Evolutionary conservation across 2,797 vertebrate species (phyloP).

Genomic region (Euphonia xanthogaster): DNA sequence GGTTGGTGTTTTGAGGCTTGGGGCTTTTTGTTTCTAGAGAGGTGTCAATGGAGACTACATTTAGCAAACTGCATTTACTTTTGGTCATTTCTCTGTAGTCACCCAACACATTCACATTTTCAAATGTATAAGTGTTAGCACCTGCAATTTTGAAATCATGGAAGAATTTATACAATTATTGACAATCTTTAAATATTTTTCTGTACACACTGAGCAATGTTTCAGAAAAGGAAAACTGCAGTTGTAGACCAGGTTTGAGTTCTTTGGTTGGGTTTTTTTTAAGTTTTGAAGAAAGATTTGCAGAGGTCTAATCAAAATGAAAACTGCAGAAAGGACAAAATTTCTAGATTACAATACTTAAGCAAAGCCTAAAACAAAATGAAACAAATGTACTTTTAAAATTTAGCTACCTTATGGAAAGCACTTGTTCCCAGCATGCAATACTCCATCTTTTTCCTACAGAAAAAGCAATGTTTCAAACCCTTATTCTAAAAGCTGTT

Average conservation of each 20-base stretch:
- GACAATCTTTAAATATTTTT: background rate
- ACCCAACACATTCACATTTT: background rate
- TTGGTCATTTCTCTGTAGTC: background rate
- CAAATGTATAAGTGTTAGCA: background rate
- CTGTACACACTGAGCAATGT: background rate
- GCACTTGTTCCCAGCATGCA: slow-evolving; percentile 71
- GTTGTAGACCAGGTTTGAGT: slow-evolving; percentile 4
- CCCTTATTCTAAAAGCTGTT: slow-evolving; percentile 62
- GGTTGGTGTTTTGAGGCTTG: background rate
- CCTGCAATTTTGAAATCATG: background rate
- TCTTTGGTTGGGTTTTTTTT: background rate
- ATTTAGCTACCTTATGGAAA: slow-evolving; percentile 69
- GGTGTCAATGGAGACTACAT: background rate
- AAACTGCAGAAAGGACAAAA: slow-evolving; percentile 60
- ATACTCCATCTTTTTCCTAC: slow-evolving; percentile 70
- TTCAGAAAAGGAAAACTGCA: background rate
- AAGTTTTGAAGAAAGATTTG: slow-evolving; percentile 32
- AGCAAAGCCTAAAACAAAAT: slow-evolving; percentile 55
- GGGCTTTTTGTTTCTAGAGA: background rate
- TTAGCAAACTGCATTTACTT: background rate
- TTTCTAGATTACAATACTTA: slow-evolving; percentile 44
- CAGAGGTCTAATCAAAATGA: slow-evolving; percentile 46
- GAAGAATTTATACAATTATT: background rate
- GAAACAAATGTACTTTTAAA: slow-evolving; percentile 64
- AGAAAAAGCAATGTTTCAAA: slow-evolving; percentile 72